phyloP scores from a whole-genome alignment of 2,113 vertebrate species.

The Solea solea region DNA sequence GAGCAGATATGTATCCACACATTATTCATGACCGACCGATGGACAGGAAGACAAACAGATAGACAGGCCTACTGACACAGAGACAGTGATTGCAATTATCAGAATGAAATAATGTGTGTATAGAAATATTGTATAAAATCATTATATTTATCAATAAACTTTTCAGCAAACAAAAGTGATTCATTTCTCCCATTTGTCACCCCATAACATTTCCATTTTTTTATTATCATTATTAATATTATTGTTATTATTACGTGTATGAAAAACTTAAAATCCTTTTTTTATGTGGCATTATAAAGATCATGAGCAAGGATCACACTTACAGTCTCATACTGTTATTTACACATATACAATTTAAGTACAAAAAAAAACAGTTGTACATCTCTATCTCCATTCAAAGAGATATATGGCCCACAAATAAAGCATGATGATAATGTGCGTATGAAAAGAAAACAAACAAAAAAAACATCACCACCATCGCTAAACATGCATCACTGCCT shows the following conservation, averaged over 20 bases:
- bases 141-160: slow-evolving; percentile 85
- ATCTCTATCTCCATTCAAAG: slow-evolving; percentile 34
- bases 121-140: slow-evolving; percentile 81
- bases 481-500: slow-evolving; percentile 72
- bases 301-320: slow-evolving; percentile 56
- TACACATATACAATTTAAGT: slow-evolving; percentile 74
- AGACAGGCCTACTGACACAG: slow-evolving; percentile 47
- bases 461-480: slow-evolving; percentile 56
- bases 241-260: slow-evolving; percentile 29
- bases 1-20: slow-evolving; percentile 25
- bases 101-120: slow-evolving; percentile 69
- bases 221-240: not conserved
- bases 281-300: slow-evolving; percentile 32
- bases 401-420: slow-evolving; percentile 52
- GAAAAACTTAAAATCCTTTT: slow-evolving; percentile 29
- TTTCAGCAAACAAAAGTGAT: slow-evolving; percentile 70
- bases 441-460: slow-evolving; percentile 20
- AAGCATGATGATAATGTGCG: slow-evolving; percentile 61
- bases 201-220: not conserved
- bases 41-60: slow-evolving; percentile 51
- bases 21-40: slow-evolving; percentile 24
- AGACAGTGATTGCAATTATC: slow-evolving; percentile 55
- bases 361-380: slow-evolving; percentile 61
- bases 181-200: slow-evolving; percentile 35
- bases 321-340: slow-evolving; percentile 70